These are phyloP conservation scores for Craterocephalus amniculus DNA, from an alignment of 2,797 vertebrate genomes.

Conservation along the genomic window DNA sequence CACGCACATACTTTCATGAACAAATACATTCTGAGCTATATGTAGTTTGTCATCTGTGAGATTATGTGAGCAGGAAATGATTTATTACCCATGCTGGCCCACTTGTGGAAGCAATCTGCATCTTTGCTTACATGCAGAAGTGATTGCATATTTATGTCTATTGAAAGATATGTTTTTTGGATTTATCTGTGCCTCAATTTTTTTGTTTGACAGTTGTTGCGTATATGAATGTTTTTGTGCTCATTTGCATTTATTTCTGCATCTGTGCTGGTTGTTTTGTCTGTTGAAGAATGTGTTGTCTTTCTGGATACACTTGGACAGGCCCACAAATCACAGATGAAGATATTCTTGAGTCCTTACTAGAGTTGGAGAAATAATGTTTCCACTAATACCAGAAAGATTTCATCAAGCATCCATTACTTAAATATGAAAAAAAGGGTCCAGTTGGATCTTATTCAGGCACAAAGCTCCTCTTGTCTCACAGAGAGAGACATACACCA, in stretches of 20 bases:
- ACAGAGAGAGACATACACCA: conserved; percentile 10
- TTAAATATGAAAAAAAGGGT: conserved; percentile 11
- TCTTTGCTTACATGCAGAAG: conserved; percentile 21
- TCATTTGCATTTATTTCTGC: not conserved
- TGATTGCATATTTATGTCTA: not conserved
- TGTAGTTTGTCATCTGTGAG: conserved; percentile 57
- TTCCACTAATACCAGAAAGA: conserved; percentile 17
- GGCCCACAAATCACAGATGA: conserved; percentile 1
- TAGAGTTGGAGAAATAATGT: not conserved
- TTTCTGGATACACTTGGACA: conserved; percentile 1
- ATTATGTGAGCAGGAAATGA: conserved; percentile 59
- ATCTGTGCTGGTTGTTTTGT: conserved; percentile 4
- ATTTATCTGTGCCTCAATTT: conserved; percentile 19
- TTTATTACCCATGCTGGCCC: conserved; percentile 52
- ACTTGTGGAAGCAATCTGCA: conserved; percentile 25
- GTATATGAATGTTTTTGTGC: not conserved
- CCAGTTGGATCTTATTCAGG: not conserved
- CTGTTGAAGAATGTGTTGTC: not conserved
- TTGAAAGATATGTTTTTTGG: conserved; percentile 20
- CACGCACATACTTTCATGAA: conserved; percentile 32
- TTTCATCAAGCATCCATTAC: conserved; percentile 17
- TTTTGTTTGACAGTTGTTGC: conserved; percentile 2
- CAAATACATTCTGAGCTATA: conserved; percentile 53
- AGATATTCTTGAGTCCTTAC: not conserved
- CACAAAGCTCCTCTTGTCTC: conserved; percentile 9